Evolutionary conservation across 1,140 invertebrate genomes (phyloP).

Genomic region (Trachelipus rathkii): DNA sequence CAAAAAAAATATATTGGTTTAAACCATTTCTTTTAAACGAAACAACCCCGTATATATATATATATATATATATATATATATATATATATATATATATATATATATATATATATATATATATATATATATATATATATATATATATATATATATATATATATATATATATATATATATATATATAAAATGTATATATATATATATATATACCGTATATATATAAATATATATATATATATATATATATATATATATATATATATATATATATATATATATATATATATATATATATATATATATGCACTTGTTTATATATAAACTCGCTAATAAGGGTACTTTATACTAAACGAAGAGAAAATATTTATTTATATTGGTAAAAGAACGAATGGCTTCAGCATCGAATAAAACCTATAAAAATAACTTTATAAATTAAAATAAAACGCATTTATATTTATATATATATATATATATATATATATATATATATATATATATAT

Average conservation of each 20-base stretch:
- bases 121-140: constrained; percentile 20
- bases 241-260: constrained; percentile 20
- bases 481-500: too few relatives aligned
- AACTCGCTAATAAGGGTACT: too few relatives aligned
- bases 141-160: constrained; percentile 18
- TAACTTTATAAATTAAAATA: too few relatives aligned
- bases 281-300: constrained; percentile 18
- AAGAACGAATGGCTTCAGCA: too few relatives aligned
- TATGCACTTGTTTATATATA: background rate
- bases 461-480: too few relatives aligned
- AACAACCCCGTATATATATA: constrained; percentile 13
- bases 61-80: constrained; percentile 16
- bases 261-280: constrained; percentile 19
- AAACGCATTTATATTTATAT: too few relatives aligned
- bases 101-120: constrained; percentile 14
- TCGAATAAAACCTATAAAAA: too few relatives aligned
- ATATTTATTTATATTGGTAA: too few relatives aligned
- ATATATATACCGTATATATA: background rate
- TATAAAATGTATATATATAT: background rate
- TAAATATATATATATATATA: constrained; percentile 18
- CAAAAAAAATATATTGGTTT: too few relatives aligned
- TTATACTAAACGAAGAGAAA: too few relatives aligned
- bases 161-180: constrained; percentile 8
- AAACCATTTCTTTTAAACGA: too few relatives aligned
- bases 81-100: constrained; percentile 17